Percentiles rank a stretch among this genome's conserved stretches.
These are phyloP conservation scores for Xanthorhoe designata DNA, from an alignment of 2,888 invertebrate species.

Conservation along the genomic window DNA sequence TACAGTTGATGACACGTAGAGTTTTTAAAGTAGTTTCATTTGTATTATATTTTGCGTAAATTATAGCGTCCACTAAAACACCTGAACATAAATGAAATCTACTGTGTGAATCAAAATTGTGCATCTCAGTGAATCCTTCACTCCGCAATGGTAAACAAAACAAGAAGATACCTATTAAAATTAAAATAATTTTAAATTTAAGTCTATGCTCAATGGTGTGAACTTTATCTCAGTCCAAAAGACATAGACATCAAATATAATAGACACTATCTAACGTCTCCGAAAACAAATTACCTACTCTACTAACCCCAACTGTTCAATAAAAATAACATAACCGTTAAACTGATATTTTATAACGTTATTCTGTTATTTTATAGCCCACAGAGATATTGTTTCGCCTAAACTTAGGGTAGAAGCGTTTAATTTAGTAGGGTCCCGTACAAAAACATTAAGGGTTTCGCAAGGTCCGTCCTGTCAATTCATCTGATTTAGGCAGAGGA, in stretches of 20 bases:
- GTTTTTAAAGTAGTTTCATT: too few species aligned
- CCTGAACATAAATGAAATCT: too few species aligned
- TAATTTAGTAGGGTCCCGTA: conserved; percentile 50
- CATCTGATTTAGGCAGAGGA: conserved; percentile 50
- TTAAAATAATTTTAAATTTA: too few species aligned
- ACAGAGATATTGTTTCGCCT: conserved; percentile 61
- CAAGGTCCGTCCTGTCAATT: conserved; percentile 52
- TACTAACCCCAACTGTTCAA: conserved; percentile 30
- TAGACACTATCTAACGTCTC: conserved; percentile 16
- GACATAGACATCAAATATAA: conserved; percentile 19
- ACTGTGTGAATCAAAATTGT: too few species aligned
- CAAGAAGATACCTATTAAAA: too few species aligned
- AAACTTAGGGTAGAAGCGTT: conserved; percentile 53
- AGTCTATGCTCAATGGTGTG: not conserved
- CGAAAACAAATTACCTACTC: conserved; percentile 29
- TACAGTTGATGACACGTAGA: too few species aligned
- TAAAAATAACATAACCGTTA: conserved; percentile 48
- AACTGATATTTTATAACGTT: conserved; percentile 55
- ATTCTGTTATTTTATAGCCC: conserved; percentile 47
- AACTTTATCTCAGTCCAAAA: not conserved
- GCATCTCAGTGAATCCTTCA: too few species aligned
- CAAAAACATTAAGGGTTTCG: conserved; percentile 53
- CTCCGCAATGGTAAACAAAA: not conserved
- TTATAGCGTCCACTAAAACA: too few species aligned
- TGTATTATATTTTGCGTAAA: too few species aligned